Conservation (phyloP, 2,797 vertebrate species). For the Neosalanx taihuensis region DNA sequence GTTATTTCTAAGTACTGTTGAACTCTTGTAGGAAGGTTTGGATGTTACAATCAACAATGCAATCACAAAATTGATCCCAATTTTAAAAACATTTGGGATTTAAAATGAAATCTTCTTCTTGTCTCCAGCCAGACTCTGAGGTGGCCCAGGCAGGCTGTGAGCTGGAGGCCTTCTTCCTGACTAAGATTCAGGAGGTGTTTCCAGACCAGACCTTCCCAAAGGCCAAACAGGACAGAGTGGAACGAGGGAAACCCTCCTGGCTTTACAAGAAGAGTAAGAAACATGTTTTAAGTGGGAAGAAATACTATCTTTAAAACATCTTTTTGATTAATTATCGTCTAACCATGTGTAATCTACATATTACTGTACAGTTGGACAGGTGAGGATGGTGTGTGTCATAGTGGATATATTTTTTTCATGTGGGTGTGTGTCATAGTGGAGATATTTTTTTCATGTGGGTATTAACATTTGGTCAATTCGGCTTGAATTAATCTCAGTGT, state of each 20-base stretch:
- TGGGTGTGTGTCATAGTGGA: neutral
- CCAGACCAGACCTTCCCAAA: constrained; percentile 77
- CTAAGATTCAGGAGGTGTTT: constrained; percentile 82
- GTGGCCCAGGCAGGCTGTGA: constrained; percentile 89
- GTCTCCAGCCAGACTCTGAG: constrained; percentile 88
- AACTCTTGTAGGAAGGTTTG: neutral
- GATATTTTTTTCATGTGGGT: neutral
- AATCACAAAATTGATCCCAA: no score
- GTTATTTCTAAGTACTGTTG: neutral
- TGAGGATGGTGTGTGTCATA: neutral
- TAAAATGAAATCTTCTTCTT: neutral
- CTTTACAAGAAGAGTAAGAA: constrained; percentile 76
- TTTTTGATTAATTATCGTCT: neutral
- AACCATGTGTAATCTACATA: no score
- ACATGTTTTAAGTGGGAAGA: constrained; percentile 66
- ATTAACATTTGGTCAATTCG: neutral
- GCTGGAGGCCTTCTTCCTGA: constrained; percentile 84
- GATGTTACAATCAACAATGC: neutral
- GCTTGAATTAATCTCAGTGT: no score
- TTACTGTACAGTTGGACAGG: neutral
- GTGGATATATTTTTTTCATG: neutral
- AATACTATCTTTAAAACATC: constrained; percentile 42
- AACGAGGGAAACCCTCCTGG: constrained; percentile 78
- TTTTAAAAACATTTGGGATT: no score
- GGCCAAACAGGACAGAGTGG: constrained; percentile 69